Conservation (phyloP, 2,888 invertebrate species). For the Parascotia fuliginaria region DNA sequence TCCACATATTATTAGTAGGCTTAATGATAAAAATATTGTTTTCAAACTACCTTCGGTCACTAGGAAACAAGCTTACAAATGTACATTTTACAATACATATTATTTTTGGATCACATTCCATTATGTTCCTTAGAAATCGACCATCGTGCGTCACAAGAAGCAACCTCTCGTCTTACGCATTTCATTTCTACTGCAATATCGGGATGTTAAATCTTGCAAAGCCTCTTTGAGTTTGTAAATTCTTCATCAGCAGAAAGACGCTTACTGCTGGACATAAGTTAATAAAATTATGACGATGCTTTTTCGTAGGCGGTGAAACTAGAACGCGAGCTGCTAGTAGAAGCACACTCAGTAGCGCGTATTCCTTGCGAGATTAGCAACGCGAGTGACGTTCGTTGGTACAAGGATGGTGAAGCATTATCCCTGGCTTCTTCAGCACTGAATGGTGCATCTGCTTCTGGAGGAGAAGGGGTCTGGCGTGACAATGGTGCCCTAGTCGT, state of each 20-base stretch:
- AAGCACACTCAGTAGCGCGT: constrained; percentile 64
- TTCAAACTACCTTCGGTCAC: too few species aligned
- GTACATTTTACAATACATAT: too few species aligned
- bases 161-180: too few species aligned
- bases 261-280: not conserved
- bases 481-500: constrained; percentile 61
- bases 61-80: too few species aligned
- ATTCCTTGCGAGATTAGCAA: constrained; percentile 65
- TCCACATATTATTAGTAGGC: too few species aligned
- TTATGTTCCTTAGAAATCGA: too few species aligned
- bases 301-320: constrained; percentile 47
- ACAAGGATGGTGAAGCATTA: constrained; percentile 68
- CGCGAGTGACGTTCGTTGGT: constrained; percentile 70
- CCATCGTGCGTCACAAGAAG: too few species aligned
- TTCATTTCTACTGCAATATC: too few species aligned
- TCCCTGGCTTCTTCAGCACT: constrained; percentile 9
- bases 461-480: constrained; percentile 60
- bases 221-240: too few species aligned
- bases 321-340: constrained; percentile 70
- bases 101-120: too few species aligned
- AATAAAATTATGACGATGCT: not conserved
- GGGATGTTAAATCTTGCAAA: too few species aligned
- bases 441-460: constrained; percentile 43
- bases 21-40: too few species aligned
- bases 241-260: not conserved